Evolutionary conservation across 2,113 vertebrate species (phyloP).

Genomic region (Dromaius novaehollandiae): DNA sequence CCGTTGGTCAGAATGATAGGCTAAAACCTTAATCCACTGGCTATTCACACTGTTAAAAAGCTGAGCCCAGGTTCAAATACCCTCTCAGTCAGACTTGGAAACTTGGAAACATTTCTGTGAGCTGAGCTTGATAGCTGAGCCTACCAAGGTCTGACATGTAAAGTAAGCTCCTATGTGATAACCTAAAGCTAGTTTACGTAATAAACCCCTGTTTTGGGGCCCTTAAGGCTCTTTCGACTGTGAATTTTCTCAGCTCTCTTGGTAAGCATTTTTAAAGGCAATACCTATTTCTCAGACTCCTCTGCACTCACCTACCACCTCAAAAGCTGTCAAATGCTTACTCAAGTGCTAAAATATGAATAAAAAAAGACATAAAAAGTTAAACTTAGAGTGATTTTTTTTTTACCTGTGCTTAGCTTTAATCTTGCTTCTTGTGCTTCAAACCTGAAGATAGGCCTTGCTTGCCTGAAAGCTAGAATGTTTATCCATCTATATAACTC

Average conservation of each 20-base stretch:
- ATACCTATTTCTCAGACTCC: not conserved
- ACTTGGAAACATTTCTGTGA: not conserved
- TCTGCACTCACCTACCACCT: not conserved
- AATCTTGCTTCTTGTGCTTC: not conserved
- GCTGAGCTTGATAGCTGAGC: not conserved
- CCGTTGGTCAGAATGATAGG: not conserved
- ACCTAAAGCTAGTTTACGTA: not conserved
- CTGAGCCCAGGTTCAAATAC: not conserved
- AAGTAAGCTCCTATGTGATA: not conserved
- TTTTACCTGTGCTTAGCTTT: not conserved
- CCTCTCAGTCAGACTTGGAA: not conserved
- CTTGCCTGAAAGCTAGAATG: not conserved
- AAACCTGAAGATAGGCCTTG: not conserved
- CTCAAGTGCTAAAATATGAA: not conserved
- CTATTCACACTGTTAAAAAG: not conserved
- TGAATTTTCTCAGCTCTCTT: slow-evolving; percentile 36
- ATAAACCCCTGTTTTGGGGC: not conserved
- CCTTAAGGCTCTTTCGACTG: not conserved
- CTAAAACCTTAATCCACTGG: not conserved
- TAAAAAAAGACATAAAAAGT: not conserved
- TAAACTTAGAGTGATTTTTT: not conserved
- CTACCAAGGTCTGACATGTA: not conserved
- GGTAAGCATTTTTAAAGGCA: not conserved
- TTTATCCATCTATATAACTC: not conserved
- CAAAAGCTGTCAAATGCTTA: not conserved